These are phyloP conservation scores for Hyaena hyaena DNA, from an alignment of 2,113 vertebrate genomes.

Conservation along the genomic window DNA sequence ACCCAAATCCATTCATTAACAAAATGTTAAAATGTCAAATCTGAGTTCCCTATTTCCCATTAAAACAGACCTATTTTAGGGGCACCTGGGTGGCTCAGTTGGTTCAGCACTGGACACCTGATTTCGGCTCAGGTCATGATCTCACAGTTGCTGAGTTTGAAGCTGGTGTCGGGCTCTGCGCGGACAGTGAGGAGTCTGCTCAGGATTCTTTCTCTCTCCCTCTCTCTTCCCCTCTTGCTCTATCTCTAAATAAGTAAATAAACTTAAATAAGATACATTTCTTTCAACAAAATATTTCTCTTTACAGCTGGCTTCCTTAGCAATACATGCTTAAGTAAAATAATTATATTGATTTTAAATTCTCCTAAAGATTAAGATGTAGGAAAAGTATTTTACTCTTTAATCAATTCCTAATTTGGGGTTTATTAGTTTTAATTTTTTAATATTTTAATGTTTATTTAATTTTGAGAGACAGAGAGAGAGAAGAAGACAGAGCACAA, in stretches of 20 bases:
- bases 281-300: background rate
- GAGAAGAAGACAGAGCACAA: no score
- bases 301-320: background rate
- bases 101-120: no score
- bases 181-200: no score
- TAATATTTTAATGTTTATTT: no score
- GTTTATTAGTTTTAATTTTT: background rate
- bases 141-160: no score
- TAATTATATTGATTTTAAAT: background rate
- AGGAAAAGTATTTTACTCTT: background rate
- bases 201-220: no score
- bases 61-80: background rate
- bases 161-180: no score
- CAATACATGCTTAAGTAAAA: background rate
- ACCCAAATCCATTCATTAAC: background rate
- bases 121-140: no score
- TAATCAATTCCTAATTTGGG: constrained; percentile 9
- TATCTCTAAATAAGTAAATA: no score
- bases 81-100: no score
- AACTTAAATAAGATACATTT: background rate
- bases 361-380: background rate
- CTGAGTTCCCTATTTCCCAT: background rate
- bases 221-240: no score
- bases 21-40: background rate
- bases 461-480: no score